Base-by-base conservation (phyloP, 2,888 invertebrate species). In the Lasioglossum oenotherae region DNA sequence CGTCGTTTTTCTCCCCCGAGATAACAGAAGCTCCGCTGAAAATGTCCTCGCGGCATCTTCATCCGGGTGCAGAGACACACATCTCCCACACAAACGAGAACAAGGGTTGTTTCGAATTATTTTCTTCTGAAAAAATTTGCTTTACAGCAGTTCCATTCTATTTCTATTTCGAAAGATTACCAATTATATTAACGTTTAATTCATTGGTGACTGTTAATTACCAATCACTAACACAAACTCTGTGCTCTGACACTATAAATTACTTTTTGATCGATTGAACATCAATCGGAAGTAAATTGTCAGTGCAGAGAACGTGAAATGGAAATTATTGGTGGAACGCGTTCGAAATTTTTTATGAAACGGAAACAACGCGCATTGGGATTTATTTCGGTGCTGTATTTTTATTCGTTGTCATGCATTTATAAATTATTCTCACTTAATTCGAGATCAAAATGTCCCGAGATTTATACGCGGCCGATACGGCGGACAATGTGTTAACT, bases 1-100 rank as follows among this genome's bases (percentile, higher is more conserved):
- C 35, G 27, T 44, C 38, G 35, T 27, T 77, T 77, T 69, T 72
- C 44, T 60, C 57, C 71, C 16, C 19, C 16, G 67, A 67, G 46
- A 38, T 49, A 16, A 69, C 77, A n/a, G 3, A n/a, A 77, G 0
- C 35, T 27, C 4, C 4, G 5, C 23, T 49, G 5, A 46, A 46
- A 38, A 57, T 80, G 60, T n/a, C 38, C 27, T 19, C 3, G 23
- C 16, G 10, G 60, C 8, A 14, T 23, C 38, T 4, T 4, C 23
- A 23, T 67, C 60, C 6, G 12, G 35, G 27, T 27, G 64, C 12
- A 67, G 4, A 53, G 19, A 14, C 1, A 38, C 49, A 8, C 23
- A 23, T 53, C 23, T 53, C 2, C 6, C 23, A 23, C 6, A 23
- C 2, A 6, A 53, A 53, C 46, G 46, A 46, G 16, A 46, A 5